These are phyloP conservation scores for Sphaerolaimus hirsutus DNA, from an alignment of 2,888 invertebrate genomes.

Conservation along the genomic window DNA sequence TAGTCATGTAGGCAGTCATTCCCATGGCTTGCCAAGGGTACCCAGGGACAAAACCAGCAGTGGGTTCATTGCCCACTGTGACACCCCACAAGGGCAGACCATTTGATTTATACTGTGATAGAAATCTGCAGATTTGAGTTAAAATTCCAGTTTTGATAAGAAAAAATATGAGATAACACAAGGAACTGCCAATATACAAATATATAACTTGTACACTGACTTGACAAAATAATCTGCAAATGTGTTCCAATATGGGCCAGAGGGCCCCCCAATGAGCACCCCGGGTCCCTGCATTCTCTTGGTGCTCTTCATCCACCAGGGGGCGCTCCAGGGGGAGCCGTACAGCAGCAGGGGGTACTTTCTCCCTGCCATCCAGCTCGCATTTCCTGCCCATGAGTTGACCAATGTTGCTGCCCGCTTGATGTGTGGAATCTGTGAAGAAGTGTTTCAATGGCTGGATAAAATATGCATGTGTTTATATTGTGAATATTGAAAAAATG, in stretches of 20 bases:
- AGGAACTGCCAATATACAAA: no score
- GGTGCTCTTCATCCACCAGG: constrained; percentile 37
- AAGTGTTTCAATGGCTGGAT: no score
- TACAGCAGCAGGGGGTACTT: constrained; percentile 27
- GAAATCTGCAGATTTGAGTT: no score
- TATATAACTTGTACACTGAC: constrained; percentile 11
- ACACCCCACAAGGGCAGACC: constrained; percentile 47
- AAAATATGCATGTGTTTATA: no score
- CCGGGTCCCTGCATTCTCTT: constrained; percentile 29
- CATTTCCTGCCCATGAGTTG: no score
- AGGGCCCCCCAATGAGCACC: constrained; percentile 24
- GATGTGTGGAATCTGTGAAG: constrained; percentile 10
- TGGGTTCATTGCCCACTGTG: constrained; percentile 65
- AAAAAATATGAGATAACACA: no score
- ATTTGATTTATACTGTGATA: constrained; percentile 47
- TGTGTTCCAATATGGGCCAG: constrained; percentile 42
- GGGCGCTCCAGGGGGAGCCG: constrained; percentile 35
- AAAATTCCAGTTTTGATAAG: no score
- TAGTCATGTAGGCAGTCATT: constrained; percentile 37
- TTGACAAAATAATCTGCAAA: constrained; percentile 58
- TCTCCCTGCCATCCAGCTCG: no score
- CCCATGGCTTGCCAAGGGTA: constrained; percentile 47
- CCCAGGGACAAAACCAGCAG: constrained; percentile 27
- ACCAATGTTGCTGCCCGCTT: constrained; percentile 3
- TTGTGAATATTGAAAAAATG: no score